Base-by-base conservation (phyloP, 2,888 invertebrate species). In the Yponomeuta evonymella region DNA sequence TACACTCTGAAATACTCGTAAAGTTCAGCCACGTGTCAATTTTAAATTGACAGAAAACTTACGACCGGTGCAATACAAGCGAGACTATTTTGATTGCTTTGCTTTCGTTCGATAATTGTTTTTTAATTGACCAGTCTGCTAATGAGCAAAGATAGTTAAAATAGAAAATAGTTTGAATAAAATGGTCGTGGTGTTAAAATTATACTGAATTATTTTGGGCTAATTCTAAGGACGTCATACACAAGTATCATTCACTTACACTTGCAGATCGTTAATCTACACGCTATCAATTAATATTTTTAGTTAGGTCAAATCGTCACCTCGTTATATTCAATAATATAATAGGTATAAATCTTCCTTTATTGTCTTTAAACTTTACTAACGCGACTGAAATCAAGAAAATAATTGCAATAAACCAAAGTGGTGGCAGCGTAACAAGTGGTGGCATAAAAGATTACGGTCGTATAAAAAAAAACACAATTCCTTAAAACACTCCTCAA, bases 321-420 rank as follows among this genome's bases (percentile, higher is more conserved):
- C 82, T 88, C 84, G 77, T 33, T 72, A 69, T 65, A 30, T 62
- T 33, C 33, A 63, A n/a, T 29, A 48, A 70, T 65, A 86, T 89
- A 82, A 84, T 89, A 90, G 83, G 88, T 91, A 90, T 88, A 88
- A 89, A 86, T 90, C 86, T 91, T 89, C 88, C 87, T 89, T 88
- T 92, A 92, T 92, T 92, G 91, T 92, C 91, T 90, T 91, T 84
- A 86, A 88, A 86, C 84, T 89, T 86, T 84, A 88, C 82, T 82
- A 85, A 86, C 78, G 51, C 51, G 51, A 85, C 86, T 88, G 85
- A 83, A 88, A 88, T 48, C 76, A 75, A 76, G 76, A 74, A 76
- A 76, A 74, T 73, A 75, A 70, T 69, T 33, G 65, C 30, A 23
- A 68, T 62, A 69, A 70, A 63, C 15, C 74, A 79, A 77, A 78